Evolutionary conservation across 92 coral and sea anemone genomes (phyloP).

Genomic region (Heliopora coerulea): DNA sequence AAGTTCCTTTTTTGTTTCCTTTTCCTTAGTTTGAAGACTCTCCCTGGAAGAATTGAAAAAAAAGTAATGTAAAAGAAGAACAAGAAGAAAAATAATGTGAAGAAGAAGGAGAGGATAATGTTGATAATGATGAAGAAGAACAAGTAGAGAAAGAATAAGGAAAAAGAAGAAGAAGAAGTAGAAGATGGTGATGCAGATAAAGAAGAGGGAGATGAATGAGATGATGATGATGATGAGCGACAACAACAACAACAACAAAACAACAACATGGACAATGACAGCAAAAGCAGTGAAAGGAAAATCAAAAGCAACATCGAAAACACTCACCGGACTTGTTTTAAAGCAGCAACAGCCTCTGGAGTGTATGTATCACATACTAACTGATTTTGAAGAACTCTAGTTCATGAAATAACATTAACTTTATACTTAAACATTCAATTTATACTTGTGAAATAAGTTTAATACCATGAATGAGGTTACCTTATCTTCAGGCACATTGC

Average conservation of each 20-base stretch:
- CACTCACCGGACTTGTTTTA: conserved; percentile 71
- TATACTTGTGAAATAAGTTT: too few species aligned
- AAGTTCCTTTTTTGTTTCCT: conserved; percentile 67
- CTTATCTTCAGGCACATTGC: conserved; percentile 94
- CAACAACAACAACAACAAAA: too few species aligned
- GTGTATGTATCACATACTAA: conserved; percentile 87
- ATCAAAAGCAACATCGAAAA: not conserved
- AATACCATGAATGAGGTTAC: too few species aligned
- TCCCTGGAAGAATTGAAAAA: conserved; percentile 46
- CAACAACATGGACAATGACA: not conserved
- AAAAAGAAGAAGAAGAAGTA: not conserved
- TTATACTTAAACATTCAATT: not conserved
- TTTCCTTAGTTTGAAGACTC: conserved; percentile 67
- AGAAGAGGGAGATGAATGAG: not conserved
- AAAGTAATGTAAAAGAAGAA: not conserved
- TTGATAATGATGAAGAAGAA: not conserved
- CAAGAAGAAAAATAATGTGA: not conserved
- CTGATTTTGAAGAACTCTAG: conserved; percentile 90
- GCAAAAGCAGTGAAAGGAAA: not conserved
- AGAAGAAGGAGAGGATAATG: not conserved
- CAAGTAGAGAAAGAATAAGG: not conserved
- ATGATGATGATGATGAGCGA: not conserved
- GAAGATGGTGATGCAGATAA: not conserved
- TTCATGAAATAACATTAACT: not conserved
- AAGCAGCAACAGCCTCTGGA: conserved; percentile 78